Conservation (phyloP, 1,140 invertebrate genomes). For the Andricus grossulariae region DNA sequence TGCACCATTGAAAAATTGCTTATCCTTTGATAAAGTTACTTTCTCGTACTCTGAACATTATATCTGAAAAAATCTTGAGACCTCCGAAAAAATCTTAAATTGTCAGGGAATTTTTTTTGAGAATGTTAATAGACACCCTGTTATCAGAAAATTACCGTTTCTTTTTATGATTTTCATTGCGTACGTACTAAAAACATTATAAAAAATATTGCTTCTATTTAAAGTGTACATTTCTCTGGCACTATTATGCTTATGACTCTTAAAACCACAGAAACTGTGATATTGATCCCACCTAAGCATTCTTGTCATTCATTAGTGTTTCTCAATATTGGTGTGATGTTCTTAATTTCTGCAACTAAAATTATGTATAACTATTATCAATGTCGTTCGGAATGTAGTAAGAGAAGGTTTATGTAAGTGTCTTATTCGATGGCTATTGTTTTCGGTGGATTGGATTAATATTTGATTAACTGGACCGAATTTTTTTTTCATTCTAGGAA, state of each 20-base stretch:
- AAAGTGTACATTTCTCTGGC: not conserved
- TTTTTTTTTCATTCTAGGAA: not conserved
- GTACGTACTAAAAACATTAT: too few species aligned
- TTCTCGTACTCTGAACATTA: too few species aligned
- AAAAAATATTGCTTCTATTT: not conserved
- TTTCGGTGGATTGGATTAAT: conserved; percentile 43
- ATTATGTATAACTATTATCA: conserved; percentile 58
- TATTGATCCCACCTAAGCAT: not conserved
- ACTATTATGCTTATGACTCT: not conserved
- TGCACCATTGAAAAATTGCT: too few species aligned
- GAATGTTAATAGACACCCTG: too few species aligned
- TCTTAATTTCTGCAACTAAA: conserved; percentile 51
- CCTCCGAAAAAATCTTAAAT: too few species aligned
- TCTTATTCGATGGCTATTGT: conserved; percentile 64
- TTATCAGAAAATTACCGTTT: too few species aligned
- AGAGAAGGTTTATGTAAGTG: conserved; percentile 55
- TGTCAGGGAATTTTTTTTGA: too few species aligned
- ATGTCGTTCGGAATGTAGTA: conserved; percentile 70
- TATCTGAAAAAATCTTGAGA: too few species aligned
- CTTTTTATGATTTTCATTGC: too few species aligned
- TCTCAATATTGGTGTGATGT: conserved; percentile 66
- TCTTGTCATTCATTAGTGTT: conserved; percentile 31
- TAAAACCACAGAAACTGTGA: not conserved
- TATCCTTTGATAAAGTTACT: too few species aligned
- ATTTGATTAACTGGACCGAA: not conserved